Percentiles rank a stretch among this genome's conserved stretches.
Evolutionary conservation across 1,140 invertebrate genomes (phyloP).

Genomic region (Muscidifurax raptorellus): DNA sequence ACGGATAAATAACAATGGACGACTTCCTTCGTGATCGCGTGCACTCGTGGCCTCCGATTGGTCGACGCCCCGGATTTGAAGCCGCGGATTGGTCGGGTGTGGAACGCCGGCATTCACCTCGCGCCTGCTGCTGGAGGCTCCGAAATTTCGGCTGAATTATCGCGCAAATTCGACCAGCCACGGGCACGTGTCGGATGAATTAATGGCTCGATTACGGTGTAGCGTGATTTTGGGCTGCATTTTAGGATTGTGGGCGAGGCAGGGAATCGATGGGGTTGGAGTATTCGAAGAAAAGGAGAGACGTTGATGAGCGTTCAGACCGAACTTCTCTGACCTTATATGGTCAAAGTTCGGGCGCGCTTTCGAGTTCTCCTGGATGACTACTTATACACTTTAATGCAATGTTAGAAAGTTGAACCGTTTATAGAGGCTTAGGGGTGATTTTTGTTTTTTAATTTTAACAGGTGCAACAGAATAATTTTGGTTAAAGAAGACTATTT

Average conservation of each 20-base stretch:
- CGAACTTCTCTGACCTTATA: constrained; percentile 49
- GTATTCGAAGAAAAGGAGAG: background rate
- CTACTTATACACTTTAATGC: background rate
- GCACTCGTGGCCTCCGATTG: background rate
- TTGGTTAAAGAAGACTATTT: background rate
- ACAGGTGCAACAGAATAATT: background rate
- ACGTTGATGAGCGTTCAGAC: background rate
- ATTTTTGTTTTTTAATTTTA: background rate
- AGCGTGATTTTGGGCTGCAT: background rate
- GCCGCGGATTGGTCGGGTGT: background rate
- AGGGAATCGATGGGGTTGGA: background rate
- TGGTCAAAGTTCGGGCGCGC: constrained; percentile 39
- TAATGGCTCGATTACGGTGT: background rate
- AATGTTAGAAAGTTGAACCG: background rate
- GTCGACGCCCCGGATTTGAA: background rate
- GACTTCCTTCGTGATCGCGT: constrained; percentile 35
- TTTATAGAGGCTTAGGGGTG: background rate
- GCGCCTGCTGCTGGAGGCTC: background rate
- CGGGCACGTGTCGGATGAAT: background rate
- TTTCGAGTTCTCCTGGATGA: constrained; percentile 3
- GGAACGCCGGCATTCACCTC: background rate
- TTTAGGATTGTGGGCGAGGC: background rate
- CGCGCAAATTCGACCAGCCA: background rate
- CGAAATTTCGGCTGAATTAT: background rate
- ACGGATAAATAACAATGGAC: constrained; percentile 55